Percentiles rank a stretch among this genome's conserved stretches.
phyloP scores from a whole-genome alignment of 1,140 invertebrate genomes.

The Planococcus citri region DNA sequence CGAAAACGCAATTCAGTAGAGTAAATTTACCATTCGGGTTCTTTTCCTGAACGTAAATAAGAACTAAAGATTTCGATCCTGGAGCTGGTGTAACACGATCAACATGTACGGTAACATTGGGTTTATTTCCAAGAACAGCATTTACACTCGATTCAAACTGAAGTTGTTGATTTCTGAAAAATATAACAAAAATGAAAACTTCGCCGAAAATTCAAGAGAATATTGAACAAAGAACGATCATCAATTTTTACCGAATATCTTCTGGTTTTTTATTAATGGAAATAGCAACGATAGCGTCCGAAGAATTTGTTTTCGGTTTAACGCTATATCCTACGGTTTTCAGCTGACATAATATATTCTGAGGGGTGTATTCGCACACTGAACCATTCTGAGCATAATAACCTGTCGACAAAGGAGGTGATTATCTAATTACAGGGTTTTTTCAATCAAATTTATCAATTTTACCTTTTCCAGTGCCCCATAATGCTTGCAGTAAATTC shows the following conservation, averaged over 20 bases:
- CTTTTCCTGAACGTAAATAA: constrained; percentile 68
- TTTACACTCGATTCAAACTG: constrained; percentile 54
- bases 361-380: constrained; percentile 68
- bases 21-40: constrained; percentile 30
- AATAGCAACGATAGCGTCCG: constrained; percentile 72
- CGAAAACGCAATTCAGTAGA: too few relatives aligned
- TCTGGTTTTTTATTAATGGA: constrained; percentile 66
- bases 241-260: constrained; percentile 48
- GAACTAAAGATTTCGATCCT: constrained; percentile 62
- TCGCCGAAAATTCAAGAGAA: neutral
- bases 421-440: constrained; percentile 16
- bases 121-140: constrained; percentile 64
- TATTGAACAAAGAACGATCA: neutral
- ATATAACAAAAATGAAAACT: constrained; percentile 26
- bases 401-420: constrained; percentile 41
- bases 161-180: constrained; percentile 50
- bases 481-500: constrained; percentile 86
- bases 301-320: constrained; percentile 67
- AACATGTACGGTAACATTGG: constrained; percentile 62
- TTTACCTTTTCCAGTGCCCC: constrained; percentile 67
- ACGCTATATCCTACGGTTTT: constrained; percentile 84
- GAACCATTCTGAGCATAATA: constrained; percentile 60
- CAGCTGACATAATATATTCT: constrained; percentile 83
- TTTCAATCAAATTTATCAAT: neutral
- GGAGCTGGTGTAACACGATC: constrained; percentile 60